Base-by-base conservation (phyloP, 2,888 invertebrate species). In the Campaea margaritaria region DNA sequence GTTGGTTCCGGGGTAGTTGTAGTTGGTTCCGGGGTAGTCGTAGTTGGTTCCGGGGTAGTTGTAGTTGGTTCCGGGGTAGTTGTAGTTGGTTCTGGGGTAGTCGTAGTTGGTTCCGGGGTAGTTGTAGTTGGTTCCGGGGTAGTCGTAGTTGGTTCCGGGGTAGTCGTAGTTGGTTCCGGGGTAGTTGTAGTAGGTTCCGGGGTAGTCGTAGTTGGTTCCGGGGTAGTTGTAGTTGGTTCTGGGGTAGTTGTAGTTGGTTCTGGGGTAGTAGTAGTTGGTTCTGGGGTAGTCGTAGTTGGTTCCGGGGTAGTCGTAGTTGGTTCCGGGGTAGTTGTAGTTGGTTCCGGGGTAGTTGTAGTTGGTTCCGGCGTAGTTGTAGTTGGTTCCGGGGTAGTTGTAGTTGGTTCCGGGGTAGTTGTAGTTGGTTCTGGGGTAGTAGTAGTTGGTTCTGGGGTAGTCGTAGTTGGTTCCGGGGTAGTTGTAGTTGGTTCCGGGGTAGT, bases 81-180 rank as follows among this genome's bases (percentile, higher is more conserved):
- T 8, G 45, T 16, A 0, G 28, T 27, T n/a, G 27, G 7, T 27
- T 27, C 27, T 16, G 43, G 12, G 13, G 14, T 43, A 1, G 44
- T 28, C 3, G 43, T 21, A 0, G 43, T 51, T 8, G 51, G n/a
- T 21, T 31, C 42, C 12, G 43, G 31, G 8, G 4, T 11, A 41
- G 14, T 12, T 0, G 14, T 8, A 1, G 39, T 45, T 0, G 41
- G 13, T 5, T n/a, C 15, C 15, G 43, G 10, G 0, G 41, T 34
- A 0, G 53, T 52, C n/a, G 50, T 49, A 1, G 54, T 54, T 0
- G 58, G 43, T 15, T 58, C 16, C 7, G 39, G n/a, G 0, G 51
- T 46, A 12, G 49, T 13, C 2, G 39, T 38, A 11, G 16, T 34
- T 8, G 45, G 31, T 41, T 34, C 45, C 12, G 27, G 12, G 5